Base-by-base conservation (phyloP, 2,888 invertebrate genomes). In the Diarsia brunnea region DNA sequence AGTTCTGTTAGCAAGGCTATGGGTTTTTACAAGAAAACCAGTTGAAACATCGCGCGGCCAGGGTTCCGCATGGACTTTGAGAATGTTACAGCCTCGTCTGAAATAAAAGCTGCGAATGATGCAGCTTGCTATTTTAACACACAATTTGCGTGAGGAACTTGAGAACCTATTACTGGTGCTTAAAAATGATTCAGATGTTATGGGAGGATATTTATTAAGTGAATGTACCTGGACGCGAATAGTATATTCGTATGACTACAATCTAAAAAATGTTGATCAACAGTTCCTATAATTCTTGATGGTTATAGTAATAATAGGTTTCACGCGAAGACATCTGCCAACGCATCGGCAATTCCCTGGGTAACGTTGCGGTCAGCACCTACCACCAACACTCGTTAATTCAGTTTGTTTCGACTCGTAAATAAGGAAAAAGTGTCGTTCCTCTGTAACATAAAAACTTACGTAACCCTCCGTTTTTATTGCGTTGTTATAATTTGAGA, bases 1-100 rank as follows among this genome's bases (percentile, higher is more conserved):
- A 78, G 74, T 66, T 76, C 60, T 81, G 82, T 79, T 78, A 49
- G 82, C 84, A 75, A 86, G 87, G 85, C 78, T 82, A 79, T 87
- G 87, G 87, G 87, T 85, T 87, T 88, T 88, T 87, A 88, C 88
- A 49, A 76, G 79, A 87, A 82, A 88, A 87, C 87, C 81, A 77
- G 88, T 87, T 83, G 78, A 84, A 77, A 84, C 69, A 81, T 81
- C 80, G 77, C 75, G 65, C 81, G 45, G 65, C 16, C 75, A 74
- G 84, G 81, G 78, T 78, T 84, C 84, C 77, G 73, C 69, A 79
- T 78, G 78, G 31, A 55, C 43, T 65, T 78, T 67, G 72, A 38
- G 69, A 68, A 78, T 77, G 4, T 72, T 45, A 63, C 47, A 47
- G 53, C 45, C 45, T 64, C 45, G 45, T 38, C 38, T 64, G 27